phyloP scores from a whole-genome alignment of 2,113 vertebrate genomes.

The Platichthys stellatus region DNA sequence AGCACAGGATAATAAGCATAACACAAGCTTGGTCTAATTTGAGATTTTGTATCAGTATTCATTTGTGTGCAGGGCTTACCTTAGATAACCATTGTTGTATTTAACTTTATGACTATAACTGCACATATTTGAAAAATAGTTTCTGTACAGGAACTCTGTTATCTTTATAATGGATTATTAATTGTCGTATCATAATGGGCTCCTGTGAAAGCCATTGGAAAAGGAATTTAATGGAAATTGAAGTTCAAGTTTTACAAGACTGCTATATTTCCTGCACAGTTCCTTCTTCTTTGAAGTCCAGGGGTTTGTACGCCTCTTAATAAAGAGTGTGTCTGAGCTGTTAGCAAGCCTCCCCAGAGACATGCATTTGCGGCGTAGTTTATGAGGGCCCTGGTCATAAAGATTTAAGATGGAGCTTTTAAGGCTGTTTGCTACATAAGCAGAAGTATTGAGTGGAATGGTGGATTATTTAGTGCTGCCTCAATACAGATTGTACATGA shows the following conservation, averaged over 20 bases:
- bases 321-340: constrained; percentile 34
- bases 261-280: not conserved
- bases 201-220: not conserved
- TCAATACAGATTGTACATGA: constrained; percentile 17
- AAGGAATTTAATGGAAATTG: constrained; percentile 14
- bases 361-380: constrained; percentile 49
- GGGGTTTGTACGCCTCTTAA: constrained; percentile 11
- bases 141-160: not conserved
- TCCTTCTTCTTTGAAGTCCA: constrained; percentile 14
- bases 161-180: not conserved
- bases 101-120: not conserved
- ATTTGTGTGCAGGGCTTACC: not conserved
- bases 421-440: constrained; percentile 52
- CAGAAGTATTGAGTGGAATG: constrained; percentile 17
- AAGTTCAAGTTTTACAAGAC: constrained; percentile 16
- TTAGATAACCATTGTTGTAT: not conserved
- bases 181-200: not conserved
- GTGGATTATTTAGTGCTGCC: constrained; percentile 16
- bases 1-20: no score
- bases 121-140: not conserved
- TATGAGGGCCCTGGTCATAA: constrained; percentile 47
- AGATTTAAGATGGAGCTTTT: constrained; percentile 63
- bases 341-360: constrained; percentile 25
- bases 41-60: no score
- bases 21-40: no score